Conservation (phyloP, 2,888 invertebrate species). For the Lumbricus terrestris region DNA sequence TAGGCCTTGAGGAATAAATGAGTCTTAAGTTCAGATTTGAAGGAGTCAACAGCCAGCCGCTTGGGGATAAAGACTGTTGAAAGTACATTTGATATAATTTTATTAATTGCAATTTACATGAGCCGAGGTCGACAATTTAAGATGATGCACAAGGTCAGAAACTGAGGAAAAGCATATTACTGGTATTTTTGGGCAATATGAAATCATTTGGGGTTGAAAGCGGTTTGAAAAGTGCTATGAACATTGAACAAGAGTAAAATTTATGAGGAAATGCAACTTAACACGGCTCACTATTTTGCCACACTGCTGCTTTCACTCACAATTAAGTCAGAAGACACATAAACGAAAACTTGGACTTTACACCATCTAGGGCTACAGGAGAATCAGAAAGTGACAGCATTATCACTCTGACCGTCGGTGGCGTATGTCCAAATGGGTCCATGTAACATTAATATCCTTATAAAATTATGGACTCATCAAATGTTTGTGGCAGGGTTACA, state of each 20-base stretch:
- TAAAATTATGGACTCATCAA: no score
- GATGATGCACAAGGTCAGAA: no score
- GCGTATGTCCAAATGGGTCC: neutral
- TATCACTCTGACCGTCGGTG: neutral
- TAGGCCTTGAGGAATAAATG: no score
- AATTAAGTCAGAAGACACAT: neutral
- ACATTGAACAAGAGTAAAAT: neutral
- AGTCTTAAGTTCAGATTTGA: no score
- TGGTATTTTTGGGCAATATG: neutral
- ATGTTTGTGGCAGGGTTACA: no score
- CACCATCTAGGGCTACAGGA: neutral
- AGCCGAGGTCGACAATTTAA: no score
- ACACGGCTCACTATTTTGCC: neutral
- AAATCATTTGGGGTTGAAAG: neutral
- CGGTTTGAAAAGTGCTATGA: neutral
- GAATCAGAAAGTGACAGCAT: neutral
- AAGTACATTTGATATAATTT: no score
- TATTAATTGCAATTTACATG: neutral
- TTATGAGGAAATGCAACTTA: neutral
- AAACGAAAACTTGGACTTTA: neutral
- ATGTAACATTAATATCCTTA: neutral
- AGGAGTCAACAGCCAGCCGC: no score
- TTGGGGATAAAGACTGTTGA: no score
- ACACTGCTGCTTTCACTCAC: no score
- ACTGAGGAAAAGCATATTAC: no score